Base-by-base conservation (phyloP, 2,888 invertebrate genomes). In the Hypena proboscidalis region DNA sequence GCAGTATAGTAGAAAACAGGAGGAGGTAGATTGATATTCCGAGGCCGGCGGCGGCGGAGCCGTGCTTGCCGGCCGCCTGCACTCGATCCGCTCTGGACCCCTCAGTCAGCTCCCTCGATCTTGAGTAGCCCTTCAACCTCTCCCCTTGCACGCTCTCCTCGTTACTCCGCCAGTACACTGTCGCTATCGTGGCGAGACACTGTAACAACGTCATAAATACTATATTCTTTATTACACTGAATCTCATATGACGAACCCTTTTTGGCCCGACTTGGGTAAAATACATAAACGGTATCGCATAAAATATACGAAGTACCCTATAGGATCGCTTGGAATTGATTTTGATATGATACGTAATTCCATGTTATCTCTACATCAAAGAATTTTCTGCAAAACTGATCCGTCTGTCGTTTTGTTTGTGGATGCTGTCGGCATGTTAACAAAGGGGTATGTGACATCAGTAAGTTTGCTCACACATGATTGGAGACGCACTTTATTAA, bases 111-210 rank as follows among this genome's bases (percentile, higher is more conserved):
- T 95, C 96, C 44, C 96, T 92, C 58, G 96, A 96, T 77, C 96
- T 95, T 30, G 95, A 95, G 57, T 96, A 95, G 35, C 95, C 95
- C 74, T 94, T 94, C 70, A 94, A 93, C 67, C 94, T 92, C 65
- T 94, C 93, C 20, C 96, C 95, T 80, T 96, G 95, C 34, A 97
- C 96, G 72, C 96, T 96, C 80, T 97, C 96, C 81, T 97, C 97
- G 85, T 97, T 97, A 80, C 95, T 96, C 65, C 95, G 93, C 94
- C 95, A 95, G 85, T 97, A 97, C 27, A 97, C 94, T 21, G 95
- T 95, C 41, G 95, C 96, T 83, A 97, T 97, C 67, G 95, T 96
- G 47, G 97, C 97, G 78, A 96, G 92, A 90, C 97, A 97, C 93
- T 93, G 85, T 11, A 83, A 78, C 55, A 67, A 57, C 21, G 10